These are phyloP conservation scores for Phania funesta DNA, from an alignment of 2,888 invertebrate genomes.

Conservation along the genomic window DNA sequence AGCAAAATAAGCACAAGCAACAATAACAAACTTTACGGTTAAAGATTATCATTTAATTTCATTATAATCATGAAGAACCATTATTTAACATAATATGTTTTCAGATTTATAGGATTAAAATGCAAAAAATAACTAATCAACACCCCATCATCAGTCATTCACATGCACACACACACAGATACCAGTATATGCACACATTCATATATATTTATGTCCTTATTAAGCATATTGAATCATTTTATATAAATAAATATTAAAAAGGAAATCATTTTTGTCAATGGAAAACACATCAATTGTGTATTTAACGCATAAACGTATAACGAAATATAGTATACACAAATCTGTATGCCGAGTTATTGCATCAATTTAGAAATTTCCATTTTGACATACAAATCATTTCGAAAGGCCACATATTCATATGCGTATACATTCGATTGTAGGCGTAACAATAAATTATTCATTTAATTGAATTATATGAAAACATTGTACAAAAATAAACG, in stretches of 20 bases:
- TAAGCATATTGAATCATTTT: slow-evolving; percentile 24
- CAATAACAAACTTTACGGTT: slow-evolving; percentile 37
- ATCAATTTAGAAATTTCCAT: background rate
- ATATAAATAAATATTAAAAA: background rate
- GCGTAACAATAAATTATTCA: slow-evolving; percentile 17
- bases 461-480: slow-evolving; percentile 33
- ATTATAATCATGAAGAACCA: slow-evolving; percentile 52
- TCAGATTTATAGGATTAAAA: slow-evolving; percentile 50
- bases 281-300: background rate
- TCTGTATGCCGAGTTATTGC: background rate
- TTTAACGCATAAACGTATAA: background rate
- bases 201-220: background rate
- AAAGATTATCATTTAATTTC: slow-evolving; percentile 64
- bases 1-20: slow-evolving; percentile 7
- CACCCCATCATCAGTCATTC: background rate
- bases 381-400: background rate
- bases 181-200: background rate
- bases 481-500: background rate
- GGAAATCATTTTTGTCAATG: slow-evolving; percentile 7
- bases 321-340: too few species aligned
- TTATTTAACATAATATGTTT: slow-evolving; percentile 59
- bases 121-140: background rate
- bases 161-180: background rate
- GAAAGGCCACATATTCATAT: background rate
- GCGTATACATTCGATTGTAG: background rate